phyloP scores from a whole-genome alignment of 2,113 vertebrate species.

The Cariama cristata region DNA sequence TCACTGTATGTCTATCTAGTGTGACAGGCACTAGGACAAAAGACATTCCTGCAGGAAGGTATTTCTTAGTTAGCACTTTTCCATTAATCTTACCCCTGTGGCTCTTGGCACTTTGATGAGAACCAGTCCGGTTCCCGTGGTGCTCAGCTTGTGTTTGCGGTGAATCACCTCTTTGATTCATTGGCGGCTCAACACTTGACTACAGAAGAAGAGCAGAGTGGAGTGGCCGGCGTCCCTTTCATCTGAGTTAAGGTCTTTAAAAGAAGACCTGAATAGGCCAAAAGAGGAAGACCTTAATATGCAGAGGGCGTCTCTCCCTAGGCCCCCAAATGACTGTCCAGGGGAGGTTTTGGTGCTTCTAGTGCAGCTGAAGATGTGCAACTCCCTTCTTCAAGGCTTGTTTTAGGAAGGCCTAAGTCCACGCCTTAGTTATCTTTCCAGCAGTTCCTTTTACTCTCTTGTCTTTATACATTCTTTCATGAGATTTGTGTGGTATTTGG shows the following conservation, averaged over 20 bases:
- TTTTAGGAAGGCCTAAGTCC: background rate
- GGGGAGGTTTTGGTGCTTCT: background rate
- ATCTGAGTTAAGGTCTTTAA: slow-evolving; percentile 24
- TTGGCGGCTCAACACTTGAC: background rate
- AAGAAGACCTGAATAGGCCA: background rate
- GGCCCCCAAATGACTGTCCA: too few relatives aligned
- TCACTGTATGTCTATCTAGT: background rate
- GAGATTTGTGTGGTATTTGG: background rate
- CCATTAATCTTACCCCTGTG: slow-evolving; percentile 28
- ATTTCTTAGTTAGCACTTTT: slow-evolving; percentile 40
- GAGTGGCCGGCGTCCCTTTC: background rate
- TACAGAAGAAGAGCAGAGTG: background rate
- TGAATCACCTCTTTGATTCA: slow-evolving; percentile 55
- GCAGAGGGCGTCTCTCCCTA: background rate
- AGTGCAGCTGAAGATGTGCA: rapidly evolving
- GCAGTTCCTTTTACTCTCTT: background rate
- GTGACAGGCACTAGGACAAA: background rate
- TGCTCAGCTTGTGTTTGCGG: background rate
- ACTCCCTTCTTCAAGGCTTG: background rate
- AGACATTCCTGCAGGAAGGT: background rate
- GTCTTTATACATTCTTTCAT: background rate
- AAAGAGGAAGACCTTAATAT: background rate
- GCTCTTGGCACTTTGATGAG: slow-evolving; percentile 32
- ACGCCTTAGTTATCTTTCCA: background rate
- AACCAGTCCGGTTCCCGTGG: background rate